These are phyloP conservation scores for Eriosoma lanigerum DNA, from an alignment of 1,140 invertebrate species.

Conservation along the genomic window DNA sequence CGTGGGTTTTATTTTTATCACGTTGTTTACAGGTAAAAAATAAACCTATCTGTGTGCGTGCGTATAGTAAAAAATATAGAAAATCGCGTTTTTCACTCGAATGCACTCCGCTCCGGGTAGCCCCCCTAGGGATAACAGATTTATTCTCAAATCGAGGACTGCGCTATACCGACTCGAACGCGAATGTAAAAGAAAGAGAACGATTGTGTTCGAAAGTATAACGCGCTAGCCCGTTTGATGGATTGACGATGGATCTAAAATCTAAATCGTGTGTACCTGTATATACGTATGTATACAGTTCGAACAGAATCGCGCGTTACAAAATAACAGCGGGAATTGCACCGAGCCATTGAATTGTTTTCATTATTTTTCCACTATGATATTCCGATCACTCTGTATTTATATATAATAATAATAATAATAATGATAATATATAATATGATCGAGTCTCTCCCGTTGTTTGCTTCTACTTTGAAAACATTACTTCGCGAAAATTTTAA, in stretches of 20 bases:
- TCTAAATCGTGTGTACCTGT: constrained; percentile 24
- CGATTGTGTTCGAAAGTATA: constrained; percentile 21
- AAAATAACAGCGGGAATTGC: too few species aligned
- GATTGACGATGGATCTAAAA: constrained; percentile 34
- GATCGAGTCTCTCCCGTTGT: background rate
- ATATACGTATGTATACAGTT: too few species aligned
- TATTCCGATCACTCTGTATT: too few species aligned
- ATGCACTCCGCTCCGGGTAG: background rate
- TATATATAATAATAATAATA: too few species aligned
- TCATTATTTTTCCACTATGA: too few species aligned
- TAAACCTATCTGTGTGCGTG: background rate
- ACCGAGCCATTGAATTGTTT: too few species aligned
- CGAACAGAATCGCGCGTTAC: too few species aligned
- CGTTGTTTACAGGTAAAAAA: too few species aligned
- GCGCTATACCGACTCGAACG: constrained; percentile 1
- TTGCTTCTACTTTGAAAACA: constrained; percentile 11
- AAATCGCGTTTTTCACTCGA: constrained; percentile 3
- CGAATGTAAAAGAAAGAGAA: background rate
- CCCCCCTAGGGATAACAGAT: constrained; percentile 24
- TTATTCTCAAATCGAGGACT: constrained; percentile 27
- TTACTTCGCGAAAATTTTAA: background rate
- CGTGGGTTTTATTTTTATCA: too few species aligned
- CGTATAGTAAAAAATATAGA: constrained; percentile 18
- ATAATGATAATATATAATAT: too few species aligned
- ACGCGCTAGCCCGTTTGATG: background rate